Conservation (phyloP, 2,888 invertebrate species). For the Ferdinandea cuprea region DNA sequence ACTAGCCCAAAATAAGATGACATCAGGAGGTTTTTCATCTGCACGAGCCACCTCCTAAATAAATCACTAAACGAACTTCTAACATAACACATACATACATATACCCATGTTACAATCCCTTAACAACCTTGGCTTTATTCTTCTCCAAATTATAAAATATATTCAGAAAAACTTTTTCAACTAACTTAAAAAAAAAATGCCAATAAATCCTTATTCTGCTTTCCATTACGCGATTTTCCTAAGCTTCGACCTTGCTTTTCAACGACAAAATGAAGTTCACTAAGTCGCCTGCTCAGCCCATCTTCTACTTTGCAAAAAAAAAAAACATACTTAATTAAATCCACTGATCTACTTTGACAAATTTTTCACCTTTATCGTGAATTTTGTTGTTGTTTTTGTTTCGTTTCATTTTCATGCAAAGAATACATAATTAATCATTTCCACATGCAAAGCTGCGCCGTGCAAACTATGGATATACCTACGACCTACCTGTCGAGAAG, state of each 20-base stretch:
- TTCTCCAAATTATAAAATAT: not conserved
- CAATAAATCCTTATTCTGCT: not conserved
- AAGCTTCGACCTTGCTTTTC: conserved; percentile 17
- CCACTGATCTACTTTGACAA: conserved; percentile 43
- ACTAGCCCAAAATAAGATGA: no score
- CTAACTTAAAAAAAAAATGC: no score
- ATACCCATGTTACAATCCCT: no score
- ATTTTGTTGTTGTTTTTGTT: no score
- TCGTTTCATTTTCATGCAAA: conserved; percentile 22
- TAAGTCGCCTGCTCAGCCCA: not conserved
- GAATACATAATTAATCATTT: conserved; percentile 56
- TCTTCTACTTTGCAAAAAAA: conserved; percentile 30
- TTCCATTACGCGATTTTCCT: not conserved
- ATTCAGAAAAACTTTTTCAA: not conserved
- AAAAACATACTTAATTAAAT: conserved; percentile 35
- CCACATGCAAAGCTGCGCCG: not conserved
- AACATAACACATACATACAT: no score
- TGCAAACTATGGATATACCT: conserved; percentile 4
- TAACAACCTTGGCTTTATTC: no score
- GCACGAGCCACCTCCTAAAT: no score
- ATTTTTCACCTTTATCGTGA: conserved; percentile 1
- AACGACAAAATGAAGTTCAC: conserved; percentile 6
- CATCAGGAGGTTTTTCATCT: no score
- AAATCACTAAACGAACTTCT: no score
- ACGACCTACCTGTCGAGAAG: conserved; percentile 14